Percentiles rank a stretch among this genome's conserved stretches.
These are phyloP conservation scores for Dysmachus trigonus DNA, from an alignment of 2,888 invertebrate genomes.

Conservation along the genomic window DNA sequence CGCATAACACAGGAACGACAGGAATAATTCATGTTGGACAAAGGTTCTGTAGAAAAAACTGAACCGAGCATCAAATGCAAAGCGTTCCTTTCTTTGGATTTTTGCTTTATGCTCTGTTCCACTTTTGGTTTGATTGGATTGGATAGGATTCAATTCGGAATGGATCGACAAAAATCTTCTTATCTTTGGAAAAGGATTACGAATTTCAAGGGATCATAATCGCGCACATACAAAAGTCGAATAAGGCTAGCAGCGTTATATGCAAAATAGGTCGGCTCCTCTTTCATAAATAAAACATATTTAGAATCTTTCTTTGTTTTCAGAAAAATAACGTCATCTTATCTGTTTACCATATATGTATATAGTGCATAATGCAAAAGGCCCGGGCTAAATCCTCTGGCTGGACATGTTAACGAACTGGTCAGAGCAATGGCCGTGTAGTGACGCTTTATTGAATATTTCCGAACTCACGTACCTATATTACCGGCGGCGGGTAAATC, in stretches of 20 bases:
- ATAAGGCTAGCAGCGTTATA: background rate
- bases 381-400: too few relatives aligned
- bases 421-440: background rate
- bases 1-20: too few relatives aligned
- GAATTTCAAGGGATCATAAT: background rate
- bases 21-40: too few relatives aligned
- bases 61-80: too few relatives aligned
- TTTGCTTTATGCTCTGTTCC: background rate
- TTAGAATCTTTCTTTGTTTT: background rate
- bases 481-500: background rate
- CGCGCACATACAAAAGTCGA: background rate
- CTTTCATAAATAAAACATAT: conserved; percentile 6
- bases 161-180: conserved; percentile 1
- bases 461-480: background rate
- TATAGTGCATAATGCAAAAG: background rate
- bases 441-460: background rate
- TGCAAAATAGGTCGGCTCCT: conserved; percentile 7
- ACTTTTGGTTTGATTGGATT: conserved; percentile 30
- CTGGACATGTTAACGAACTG: background rate
- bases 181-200: background rate
- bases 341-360: background rate
- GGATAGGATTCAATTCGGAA: conserved; percentile 32
- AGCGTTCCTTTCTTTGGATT: too few relatives aligned
- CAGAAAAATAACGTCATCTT: background rate
- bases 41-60: too few relatives aligned